Conservation (phyloP, 2,113 vertebrate genomes). For the Leptobrachium leishanense region DNA sequence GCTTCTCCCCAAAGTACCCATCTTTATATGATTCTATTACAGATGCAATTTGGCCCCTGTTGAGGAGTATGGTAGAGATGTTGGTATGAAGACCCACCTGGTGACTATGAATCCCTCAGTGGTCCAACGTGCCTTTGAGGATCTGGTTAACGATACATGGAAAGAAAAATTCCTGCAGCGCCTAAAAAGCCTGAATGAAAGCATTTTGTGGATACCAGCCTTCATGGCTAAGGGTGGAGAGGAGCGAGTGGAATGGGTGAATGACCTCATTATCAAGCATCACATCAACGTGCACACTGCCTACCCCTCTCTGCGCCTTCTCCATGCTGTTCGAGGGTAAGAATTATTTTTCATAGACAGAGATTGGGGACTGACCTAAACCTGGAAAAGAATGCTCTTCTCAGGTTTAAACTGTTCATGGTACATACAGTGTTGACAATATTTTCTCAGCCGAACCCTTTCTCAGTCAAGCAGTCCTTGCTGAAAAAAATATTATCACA, state of each 20-base stretch:
- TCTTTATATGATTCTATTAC: background rate
- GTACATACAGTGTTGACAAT: too few species aligned
- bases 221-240: slow-evolving; percentile 96
- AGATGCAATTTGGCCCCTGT: slow-evolving; percentile 96
- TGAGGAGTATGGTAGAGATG: slow-evolving; percentile 82
- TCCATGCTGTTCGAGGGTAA: slow-evolving; percentile 94
- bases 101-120: slow-evolving; percentile 98
- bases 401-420: too few species aligned
- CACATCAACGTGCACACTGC: slow-evolving; percentile 84
- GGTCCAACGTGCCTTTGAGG: slow-evolving; percentile 91
- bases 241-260: slow-evolving; percentile 89
- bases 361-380: background rate
- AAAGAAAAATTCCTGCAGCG: slow-evolving; percentile 82
- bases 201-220: slow-evolving; percentile 94
- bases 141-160: slow-evolving; percentile 86
- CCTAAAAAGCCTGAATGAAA: slow-evolving; percentile 81
- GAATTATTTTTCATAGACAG: slow-evolving; percentile 40
- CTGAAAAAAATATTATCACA: too few species aligned
- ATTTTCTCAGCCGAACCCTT: too few species aligned
- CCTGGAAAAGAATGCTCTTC: too few species aligned
- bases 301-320: slow-evolving; percentile 91
- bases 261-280: slow-evolving; percentile 86
- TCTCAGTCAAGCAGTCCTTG: too few species aligned
- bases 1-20: too few species aligned
- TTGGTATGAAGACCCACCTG: slow-evolving; percentile 83